Percentiles rank a stretch among this genome's conserved stretches.
These are phyloP conservation scores for Clupea harengus DNA, from an alignment of 2,113 vertebrate genomes.

Conservation along the genomic window DNA sequence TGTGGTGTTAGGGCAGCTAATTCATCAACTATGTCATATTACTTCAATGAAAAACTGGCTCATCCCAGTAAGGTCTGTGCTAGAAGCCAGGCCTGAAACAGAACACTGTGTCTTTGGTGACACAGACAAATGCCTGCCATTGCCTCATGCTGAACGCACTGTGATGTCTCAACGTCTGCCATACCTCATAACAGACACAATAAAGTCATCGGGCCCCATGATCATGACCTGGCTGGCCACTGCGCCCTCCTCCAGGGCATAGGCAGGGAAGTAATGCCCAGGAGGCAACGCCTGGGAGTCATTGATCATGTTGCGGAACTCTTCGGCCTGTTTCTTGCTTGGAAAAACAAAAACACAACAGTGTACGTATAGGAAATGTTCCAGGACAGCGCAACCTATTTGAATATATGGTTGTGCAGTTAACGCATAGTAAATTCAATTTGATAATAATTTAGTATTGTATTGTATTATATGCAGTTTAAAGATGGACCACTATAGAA, in stretches of 20 bases:
- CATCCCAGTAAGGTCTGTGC: neutral
- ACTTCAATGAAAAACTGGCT: neutral
- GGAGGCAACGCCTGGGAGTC: constrained; percentile 78
- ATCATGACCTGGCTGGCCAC: constrained; percentile 87
- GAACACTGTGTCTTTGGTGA: neutral
- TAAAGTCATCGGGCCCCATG: constrained; percentile 94
- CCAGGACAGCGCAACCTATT: neutral
- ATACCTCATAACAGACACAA: constrained; percentile 91
- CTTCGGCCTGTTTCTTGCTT: constrained; percentile 83
- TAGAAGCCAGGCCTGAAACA: neutral
- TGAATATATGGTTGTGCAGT: neutral
- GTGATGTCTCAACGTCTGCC: neutral
- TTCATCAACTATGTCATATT: neutral
- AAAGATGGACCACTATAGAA: neutral
- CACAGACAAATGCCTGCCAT: neutral
- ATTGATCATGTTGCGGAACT: constrained; percentile 83
- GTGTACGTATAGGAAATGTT: neutral
- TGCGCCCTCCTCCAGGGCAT: constrained; percentile 68
- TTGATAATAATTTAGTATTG: neutral
- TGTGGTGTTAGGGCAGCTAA: too few species aligned
- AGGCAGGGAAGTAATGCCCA: constrained; percentile 67
- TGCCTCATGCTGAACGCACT: neutral
- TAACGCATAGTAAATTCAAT: neutral
- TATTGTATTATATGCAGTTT: neutral
- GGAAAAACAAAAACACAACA: constrained; percentile 19